A percentile compares a stretch with the other conserved stretches of the same genome.
phyloP scores from a whole-genome alignment of 2,113 vertebrate genomes.

The Mohoua ochrocephala region DNA sequence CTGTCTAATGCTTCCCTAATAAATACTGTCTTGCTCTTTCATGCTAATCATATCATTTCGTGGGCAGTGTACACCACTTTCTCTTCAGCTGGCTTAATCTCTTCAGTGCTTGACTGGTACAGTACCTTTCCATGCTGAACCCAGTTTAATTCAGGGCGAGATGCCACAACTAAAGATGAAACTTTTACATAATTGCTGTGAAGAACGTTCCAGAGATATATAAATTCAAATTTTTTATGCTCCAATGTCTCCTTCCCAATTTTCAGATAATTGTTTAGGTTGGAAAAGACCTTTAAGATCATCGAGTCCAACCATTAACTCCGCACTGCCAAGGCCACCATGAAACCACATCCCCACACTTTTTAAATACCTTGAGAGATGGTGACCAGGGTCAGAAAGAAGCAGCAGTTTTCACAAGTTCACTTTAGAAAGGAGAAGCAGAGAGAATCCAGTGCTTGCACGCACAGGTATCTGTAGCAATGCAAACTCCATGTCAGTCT shows the following conservation, averaged over 20 bases:
- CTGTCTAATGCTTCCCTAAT: background rate
- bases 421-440: background rate
- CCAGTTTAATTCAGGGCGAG: background rate
- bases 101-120: background rate
- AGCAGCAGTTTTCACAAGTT: background rate
- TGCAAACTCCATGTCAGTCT: background rate
- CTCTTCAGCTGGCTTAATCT: background rate
- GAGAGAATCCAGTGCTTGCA: background rate
- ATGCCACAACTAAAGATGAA: background rate
- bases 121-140: background rate
- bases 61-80: background rate
- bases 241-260: background rate
- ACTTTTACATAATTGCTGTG: background rate
- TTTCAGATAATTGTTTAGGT: background rate
- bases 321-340: background rate
- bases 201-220: background rate
- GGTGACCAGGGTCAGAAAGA: background rate
- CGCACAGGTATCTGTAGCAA: fast-evolving
- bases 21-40: background rate
- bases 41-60: background rate
- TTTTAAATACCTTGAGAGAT: background rate
- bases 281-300: background rate
- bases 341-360: background rate
- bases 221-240: background rate
- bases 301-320: background rate